These are phyloP conservation scores for Halichondria panicea DNA, from an alignment of 37 sponge, comb jelly and placozoan species.

Conservation along the genomic window DNA sequence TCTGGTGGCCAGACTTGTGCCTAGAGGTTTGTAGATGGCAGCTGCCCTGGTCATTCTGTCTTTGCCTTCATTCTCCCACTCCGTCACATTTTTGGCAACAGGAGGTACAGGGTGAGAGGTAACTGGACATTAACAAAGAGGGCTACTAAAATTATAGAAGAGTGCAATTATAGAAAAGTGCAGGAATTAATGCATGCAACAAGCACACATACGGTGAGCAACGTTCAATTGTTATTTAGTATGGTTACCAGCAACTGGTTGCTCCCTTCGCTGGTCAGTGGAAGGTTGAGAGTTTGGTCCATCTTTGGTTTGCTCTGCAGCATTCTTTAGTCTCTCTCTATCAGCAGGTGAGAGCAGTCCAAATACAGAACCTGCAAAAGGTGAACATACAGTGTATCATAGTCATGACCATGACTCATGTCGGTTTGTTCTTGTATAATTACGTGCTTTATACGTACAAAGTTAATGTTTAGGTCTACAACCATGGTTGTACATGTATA, in stretches of 20 bases:
- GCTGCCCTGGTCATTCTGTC: slow-evolving; percentile 59
- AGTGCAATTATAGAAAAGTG: too few species aligned
- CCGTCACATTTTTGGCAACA: slow-evolving; percentile 50
- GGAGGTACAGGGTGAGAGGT: neutral
- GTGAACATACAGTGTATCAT: too few species aligned
- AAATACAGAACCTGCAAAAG: slow-evolving; percentile 50
- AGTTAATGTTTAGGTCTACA: too few species aligned
- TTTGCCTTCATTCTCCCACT: slow-evolving; percentile 87
- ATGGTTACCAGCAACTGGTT: neutral
- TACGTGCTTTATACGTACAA: too few species aligned
- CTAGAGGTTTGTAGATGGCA: slow-evolving; percentile 53
- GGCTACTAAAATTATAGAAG: too few species aligned
- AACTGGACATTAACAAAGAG: neutral
- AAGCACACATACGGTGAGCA: too few species aligned
- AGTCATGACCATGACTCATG: too few species aligned
- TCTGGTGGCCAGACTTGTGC: slow-evolving; percentile 48
- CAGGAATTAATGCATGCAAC: too few species aligned
- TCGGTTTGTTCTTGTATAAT: too few species aligned
- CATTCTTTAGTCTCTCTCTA: slow-evolving; percentile 40
- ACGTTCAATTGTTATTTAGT: neutral
- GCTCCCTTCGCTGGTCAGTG: neutral
- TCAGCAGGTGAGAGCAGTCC: slow-evolving; percentile 53
- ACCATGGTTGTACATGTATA: too few species aligned
- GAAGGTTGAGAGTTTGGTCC: neutral
- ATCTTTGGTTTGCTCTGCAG: neutral